These are phyloP conservation scores for Cryptocheilus praepositus DNA, from an alignment of 2,888 invertebrate species.

Conservation along the genomic window DNA sequence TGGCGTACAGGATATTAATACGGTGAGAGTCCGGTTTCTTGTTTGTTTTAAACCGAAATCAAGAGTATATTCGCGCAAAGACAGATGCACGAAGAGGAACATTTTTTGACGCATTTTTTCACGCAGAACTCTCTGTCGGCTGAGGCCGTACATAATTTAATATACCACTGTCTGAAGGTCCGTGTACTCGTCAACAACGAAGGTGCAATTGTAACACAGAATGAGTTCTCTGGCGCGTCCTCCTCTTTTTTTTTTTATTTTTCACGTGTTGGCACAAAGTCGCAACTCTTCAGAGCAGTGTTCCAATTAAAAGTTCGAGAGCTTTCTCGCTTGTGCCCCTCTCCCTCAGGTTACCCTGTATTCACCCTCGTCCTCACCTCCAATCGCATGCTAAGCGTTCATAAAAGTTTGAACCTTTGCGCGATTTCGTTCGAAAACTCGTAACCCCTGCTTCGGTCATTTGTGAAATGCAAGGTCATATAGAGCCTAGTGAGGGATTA, in stretches of 20 bases:
- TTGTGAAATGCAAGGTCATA: slow-evolving; percentile 28
- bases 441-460: slow-evolving; percentile 39
- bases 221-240: slow-evolving; percentile 22
- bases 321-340: slow-evolving; percentile 21
- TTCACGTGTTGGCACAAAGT: slow-evolving; percentile 29
- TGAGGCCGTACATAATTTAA: too few relatives aligned
- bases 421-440: slow-evolving; percentile 36
- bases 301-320: slow-evolving; percentile 56
- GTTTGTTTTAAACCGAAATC: too few relatives aligned
- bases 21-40: too few relatives aligned
- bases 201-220: slow-evolving; percentile 11
- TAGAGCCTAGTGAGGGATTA: background rate
- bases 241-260: slow-evolving; percentile 20
- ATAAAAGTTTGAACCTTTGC: slow-evolving; percentile 27
- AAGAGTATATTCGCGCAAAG: too few relatives aligned
- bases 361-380: slow-evolving; percentile 14
- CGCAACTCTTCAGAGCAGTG: slow-evolving; percentile 31
- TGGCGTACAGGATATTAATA: too few relatives aligned
- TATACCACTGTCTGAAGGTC: too few relatives aligned
- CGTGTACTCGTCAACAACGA: slow-evolving; percentile 13
- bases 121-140: too few relatives aligned
- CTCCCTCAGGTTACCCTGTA: slow-evolving; percentile 16
- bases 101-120: too few relatives aligned
- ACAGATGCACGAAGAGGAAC: too few relatives aligned
- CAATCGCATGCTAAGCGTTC: slow-evolving; percentile 24